These are phyloP conservation scores for Halocynthia roretzi DNA, from an alignment of 23 tunicate species.

Conservation along the genomic window DNA sequence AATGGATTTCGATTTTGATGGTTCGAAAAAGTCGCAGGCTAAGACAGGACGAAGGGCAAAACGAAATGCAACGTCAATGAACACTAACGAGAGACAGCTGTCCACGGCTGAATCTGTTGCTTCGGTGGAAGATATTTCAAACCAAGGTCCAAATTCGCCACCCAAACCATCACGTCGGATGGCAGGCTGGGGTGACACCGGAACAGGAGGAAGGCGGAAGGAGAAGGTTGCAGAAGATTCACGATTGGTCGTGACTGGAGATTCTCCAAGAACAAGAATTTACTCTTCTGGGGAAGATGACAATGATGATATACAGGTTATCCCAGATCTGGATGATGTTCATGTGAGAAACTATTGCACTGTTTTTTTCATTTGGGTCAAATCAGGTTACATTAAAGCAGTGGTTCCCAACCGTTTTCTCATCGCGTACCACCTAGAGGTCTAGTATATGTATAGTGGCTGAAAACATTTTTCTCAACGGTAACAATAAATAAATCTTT, in stretches of 20 bases:
- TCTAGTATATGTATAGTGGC: too few relatives aligned
- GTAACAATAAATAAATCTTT: too few relatives aligned
- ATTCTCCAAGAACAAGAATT: conserved; percentile 6
- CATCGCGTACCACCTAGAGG: too few relatives aligned
- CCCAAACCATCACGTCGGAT: conserved; percentile 21
- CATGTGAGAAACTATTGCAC: conserved; percentile 23
- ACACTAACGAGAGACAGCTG: conserved; percentile 10
- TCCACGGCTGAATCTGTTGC: background rate
- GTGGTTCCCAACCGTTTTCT: too few relatives aligned
- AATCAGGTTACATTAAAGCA: too few relatives aligned
- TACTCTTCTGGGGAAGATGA: conserved; percentile 14
- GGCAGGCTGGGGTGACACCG: conserved; percentile 28
- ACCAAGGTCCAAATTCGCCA: background rate
- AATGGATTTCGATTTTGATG: conserved; percentile 24
- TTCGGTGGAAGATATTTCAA: background rate
- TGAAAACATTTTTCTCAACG: too few relatives aligned
- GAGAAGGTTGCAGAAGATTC: conserved; percentile 7
- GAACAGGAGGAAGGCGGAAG: background rate
- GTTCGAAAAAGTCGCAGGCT: conserved; percentile 1
- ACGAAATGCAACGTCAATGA: background rate
- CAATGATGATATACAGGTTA: conserved; percentile 39
- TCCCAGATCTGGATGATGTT: conserved; percentile 78
- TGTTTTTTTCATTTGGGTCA: background rate
- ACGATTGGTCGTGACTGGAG: conserved; percentile 10
- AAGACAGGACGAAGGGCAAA: conserved; percentile 24